A percentile compares a stretch with the other conserved stretches of the same genome.
Conservation (phyloP, 2,888 invertebrate species). For the Rhagonycha lutea region DNA sequence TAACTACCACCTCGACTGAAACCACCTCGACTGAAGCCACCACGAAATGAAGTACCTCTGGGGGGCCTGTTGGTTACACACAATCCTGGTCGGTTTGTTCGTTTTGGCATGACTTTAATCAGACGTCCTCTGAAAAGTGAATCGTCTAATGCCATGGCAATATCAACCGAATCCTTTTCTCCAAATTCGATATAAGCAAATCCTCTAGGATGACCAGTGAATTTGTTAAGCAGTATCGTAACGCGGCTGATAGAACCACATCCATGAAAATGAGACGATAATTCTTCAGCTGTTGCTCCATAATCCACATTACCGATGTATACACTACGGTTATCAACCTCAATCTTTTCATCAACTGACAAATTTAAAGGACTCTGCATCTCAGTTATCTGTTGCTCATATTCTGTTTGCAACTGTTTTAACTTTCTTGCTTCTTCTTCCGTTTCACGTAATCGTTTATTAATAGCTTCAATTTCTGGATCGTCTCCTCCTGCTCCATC, state of each 20-base stretch:
- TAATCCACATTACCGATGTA: constrained; percentile 98
- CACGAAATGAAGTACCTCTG: constrained; percentile 69
- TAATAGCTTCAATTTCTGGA: constrained; percentile 93
- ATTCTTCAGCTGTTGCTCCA: constrained; percentile 96
- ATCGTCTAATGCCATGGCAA: constrained; percentile 97
- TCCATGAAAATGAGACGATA: constrained; percentile 98
- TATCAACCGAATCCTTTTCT: constrained; percentile 95
- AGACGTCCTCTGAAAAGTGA: constrained; percentile 97
- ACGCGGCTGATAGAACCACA: constrained; percentile 99
- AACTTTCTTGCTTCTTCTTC: constrained; percentile 99
- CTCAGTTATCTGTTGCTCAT: constrained; percentile 94
- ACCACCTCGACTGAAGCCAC: constrained; percentile 63
- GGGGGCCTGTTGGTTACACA: constrained; percentile 88
- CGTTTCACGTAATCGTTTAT: constrained; percentile 96
- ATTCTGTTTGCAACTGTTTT: constrained; percentile 96
- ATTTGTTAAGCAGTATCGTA: constrained; percentile 98
- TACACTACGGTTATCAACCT: constrained; percentile 94
- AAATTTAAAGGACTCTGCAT: constrained; percentile 78
- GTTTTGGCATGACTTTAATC: constrained; percentile 97
- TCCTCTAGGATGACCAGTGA: constrained; percentile 98
- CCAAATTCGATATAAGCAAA: constrained; percentile 99
- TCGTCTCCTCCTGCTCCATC: constrained; percentile 61
- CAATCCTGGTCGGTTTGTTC: constrained; percentile 97
- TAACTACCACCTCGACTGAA: constrained; percentile 34
- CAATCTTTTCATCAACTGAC: constrained; percentile 96